A percentile compares a stretch with the other conserved stretches of the same genome.
Conservation (phyloP, 2,113 vertebrate genomes). For the Takifugu flavidus region DNA sequence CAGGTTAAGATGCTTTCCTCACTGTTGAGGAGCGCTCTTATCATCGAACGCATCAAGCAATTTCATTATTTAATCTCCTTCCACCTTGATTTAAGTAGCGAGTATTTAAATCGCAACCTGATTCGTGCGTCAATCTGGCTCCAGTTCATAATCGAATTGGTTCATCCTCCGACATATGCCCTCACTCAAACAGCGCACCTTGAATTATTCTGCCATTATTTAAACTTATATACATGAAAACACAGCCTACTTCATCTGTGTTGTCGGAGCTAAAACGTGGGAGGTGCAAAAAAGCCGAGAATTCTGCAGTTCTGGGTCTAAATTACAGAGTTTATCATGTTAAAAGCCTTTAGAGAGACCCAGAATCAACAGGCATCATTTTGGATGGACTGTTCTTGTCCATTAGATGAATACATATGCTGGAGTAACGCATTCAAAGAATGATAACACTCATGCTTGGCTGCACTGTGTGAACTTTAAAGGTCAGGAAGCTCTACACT, state of each 20-base stretch:
- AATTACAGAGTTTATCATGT: too few relatives aligned
- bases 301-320: too few relatives aligned
- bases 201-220: background rate
- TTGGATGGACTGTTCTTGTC: constrained; percentile 16
- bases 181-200: background rate
- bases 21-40: too few relatives aligned
- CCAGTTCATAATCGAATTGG: too few relatives aligned
- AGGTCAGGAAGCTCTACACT: constrained; percentile 6
- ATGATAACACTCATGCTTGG: constrained; percentile 18
- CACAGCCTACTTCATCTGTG: background rate
- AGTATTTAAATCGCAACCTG: too few relatives aligned
- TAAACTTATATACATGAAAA: background rate
- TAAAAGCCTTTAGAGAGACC: background rate
- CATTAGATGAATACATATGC: constrained; percentile 38
- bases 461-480: constrained; percentile 18
- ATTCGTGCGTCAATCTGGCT: too few relatives aligned
- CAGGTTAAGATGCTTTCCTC: too few relatives aligned
- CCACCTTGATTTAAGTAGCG: too few relatives aligned
- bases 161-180: too few relatives aligned
- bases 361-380: constrained; percentile 12
- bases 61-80: too few relatives aligned
- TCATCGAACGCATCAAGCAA: too few relatives aligned
- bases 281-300: too few relatives aligned
- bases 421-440: constrained; percentile 17
- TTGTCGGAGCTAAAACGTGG: background rate